Base-by-base conservation (phyloP, 1,140 invertebrate genomes). In the Bathynomus jamesi region DNA sequence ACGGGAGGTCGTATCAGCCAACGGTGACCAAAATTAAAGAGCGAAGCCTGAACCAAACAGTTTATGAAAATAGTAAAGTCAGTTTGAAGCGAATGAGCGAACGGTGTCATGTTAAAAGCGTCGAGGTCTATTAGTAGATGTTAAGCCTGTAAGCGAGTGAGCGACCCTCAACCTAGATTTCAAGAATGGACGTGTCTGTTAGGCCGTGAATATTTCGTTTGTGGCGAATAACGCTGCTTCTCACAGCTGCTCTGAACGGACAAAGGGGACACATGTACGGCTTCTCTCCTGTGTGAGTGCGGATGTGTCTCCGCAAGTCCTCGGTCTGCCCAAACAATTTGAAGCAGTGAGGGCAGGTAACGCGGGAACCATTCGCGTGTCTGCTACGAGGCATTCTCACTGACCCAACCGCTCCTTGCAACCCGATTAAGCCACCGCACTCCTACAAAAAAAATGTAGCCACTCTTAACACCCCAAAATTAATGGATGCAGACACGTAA, bases 221-320 rank as follows among this genome's bases (percentile, higher is more conserved):
- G 40, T 53, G 40, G 2, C 40, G 40, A 53, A 5, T 69, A 5
- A 69, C 53, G 25, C 61, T 69, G 25, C 46, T 29, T 29, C 31
- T 69, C 29, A 69, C 27, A 61, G 67, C 46, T 3, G 67, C 60
- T 61, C 27, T 60, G 30, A 30, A 69, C 3, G 67, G 67, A 61
- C 67, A 69, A n/a, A 24, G 60, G 46, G 46, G 60, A 30, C 67
- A 69, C 53, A 25, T 17, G 28, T 69, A 69, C 21, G 67, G 67
- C 21, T 61, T 46, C 27, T 69, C 67, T 13, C 67, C n/a, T n/a
- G 65, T 67, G 28, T 67, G 65, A 3, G 60, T 46, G 28, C 65
- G 28, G 4, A 67, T 11, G 29, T 69, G 67, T 4, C 67, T 30
- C 28, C 61, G 53, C 24, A 69, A 60, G 29, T 69, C 67, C 29